Evolutionary conservation across 1,140 invertebrate genomes (phyloP).

Genomic region (Philopotamus ludificatus): DNA sequence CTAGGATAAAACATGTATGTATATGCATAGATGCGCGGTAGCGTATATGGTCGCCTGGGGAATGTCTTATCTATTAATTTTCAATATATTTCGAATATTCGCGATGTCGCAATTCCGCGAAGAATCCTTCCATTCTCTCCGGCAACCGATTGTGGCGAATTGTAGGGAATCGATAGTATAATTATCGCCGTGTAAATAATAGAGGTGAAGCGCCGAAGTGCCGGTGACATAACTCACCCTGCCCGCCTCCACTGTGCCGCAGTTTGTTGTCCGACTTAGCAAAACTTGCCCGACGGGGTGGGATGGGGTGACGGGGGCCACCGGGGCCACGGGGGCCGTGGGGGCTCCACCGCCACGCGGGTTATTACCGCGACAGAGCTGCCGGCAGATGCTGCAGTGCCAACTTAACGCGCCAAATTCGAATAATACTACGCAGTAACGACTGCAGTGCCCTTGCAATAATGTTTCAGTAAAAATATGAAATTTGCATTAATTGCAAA

Average conservation of each 20-base stretch:
- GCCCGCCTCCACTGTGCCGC: not conserved
- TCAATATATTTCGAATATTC: no score
- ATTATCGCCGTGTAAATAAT: not conserved
- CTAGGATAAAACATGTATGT: no score
- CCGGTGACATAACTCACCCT: not conserved
- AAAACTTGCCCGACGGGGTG: constrained; percentile 14
- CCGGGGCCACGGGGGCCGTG: not conserved
- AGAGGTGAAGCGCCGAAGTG: not conserved
- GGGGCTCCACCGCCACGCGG: not conserved
- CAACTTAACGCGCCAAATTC: not conserved
- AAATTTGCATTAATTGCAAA: no score
- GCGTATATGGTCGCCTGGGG: no score
- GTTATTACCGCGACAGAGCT: not conserved
- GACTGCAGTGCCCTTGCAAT: no score
- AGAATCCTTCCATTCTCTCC: not conserved
- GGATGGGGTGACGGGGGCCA: not conserved
- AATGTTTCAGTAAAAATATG: no score
- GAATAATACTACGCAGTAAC: no score
- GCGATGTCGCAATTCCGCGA: no score
- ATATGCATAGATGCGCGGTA: no score
- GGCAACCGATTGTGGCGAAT: not conserved
- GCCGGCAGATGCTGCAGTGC: not conserved
- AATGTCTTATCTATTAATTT: no score
- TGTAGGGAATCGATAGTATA: not conserved
- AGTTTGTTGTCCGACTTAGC: constrained; percentile 23